These are phyloP conservation scores for Drosophila bunnanda DNA, from an alignment of 2,888 invertebrate genomes.

Conservation along the genomic window DNA sequence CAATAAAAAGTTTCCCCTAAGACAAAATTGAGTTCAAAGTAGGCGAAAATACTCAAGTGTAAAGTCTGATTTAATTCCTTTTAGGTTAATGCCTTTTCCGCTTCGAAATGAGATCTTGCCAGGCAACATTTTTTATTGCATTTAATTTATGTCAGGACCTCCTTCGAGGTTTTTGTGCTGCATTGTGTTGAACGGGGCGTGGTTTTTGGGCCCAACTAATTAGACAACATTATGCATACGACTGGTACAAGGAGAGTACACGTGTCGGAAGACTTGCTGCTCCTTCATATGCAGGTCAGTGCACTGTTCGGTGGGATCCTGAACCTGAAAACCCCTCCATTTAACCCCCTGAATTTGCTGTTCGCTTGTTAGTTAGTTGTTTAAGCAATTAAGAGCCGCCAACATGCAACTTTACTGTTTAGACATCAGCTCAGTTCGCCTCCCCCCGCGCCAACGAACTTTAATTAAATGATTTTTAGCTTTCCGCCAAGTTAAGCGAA, in stretches of 20 bases:
- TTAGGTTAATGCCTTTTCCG: conserved; percentile 1
- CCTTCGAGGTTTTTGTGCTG: background rate
- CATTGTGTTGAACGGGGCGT: conserved; percentile 2
- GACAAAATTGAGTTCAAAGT: background rate
- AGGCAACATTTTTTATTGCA: conserved; percentile 20
- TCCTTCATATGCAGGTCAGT: conserved; percentile 59
- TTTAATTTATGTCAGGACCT: conserved; percentile 11
- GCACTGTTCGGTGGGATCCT: conserved; percentile 36
- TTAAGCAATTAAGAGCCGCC: conserved; percentile 74
- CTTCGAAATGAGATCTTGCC: background rate
- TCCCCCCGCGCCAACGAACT: conserved; percentile 42
- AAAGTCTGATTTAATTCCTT: background rate
- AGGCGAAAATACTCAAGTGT: background rate
- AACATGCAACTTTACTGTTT: conserved; percentile 58
- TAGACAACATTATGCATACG: conserved; percentile 48
- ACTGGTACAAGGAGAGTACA: conserved; percentile 1
- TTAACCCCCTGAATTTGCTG: conserved; percentile 28
- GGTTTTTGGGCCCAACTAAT: conserved; percentile 47
- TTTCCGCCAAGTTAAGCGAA: conserved; percentile 63
- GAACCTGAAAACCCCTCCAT: background rate
- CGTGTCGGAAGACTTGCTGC: conserved; percentile 29
- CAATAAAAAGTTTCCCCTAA: background rate
- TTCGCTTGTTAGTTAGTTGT: conserved; percentile 74
- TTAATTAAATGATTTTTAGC: conserved; percentile 79
- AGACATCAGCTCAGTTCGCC: conserved; percentile 39